Base-by-base conservation (phyloP, 2,888 invertebrate species). In the Tachina grossa region DNA sequence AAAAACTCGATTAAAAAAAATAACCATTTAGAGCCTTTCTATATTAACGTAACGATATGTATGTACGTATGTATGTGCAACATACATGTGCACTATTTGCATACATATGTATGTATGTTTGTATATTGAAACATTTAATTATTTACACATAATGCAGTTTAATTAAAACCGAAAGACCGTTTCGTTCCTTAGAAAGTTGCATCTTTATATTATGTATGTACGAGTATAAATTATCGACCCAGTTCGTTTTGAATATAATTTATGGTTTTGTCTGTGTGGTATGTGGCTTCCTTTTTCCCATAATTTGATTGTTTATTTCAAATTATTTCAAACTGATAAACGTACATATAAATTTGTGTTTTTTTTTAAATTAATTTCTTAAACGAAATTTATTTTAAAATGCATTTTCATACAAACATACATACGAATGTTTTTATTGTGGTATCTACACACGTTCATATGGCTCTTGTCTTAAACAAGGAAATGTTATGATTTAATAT, bases 381-480 rank as follows among this genome's bases (percentile, higher is more conserved):
- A 47, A 45, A 63, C 14, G 14, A 47, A 47, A 65, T 47, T 47
- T 47, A 59, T 14, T n/a, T 59, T 59, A 14, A 57, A 22, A 49
- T 49, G 49, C 14, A 49, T 49, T n/a, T 49, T 10, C n/a, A 49
- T 49, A 65, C n/a, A 39, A 3, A 53, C 11, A 19, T 4, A 53
- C 19, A 16, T 16, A 68, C 6, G 6, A 31, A 31, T 31, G 31
- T 31, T 31, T 31, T 31, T 6, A 31, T 6, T 31, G 31, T 6
- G 31, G 13, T 43, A 10, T 65, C 39, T 72, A 5, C n/a, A n/a
- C n/a, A n/a, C 19, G 22, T 43, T 43, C 77, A 43, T 51, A 45
- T 71, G 79, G 55, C 14, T 81, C 47, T 61, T 81, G 59, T 47
- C 81, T 76, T 80, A 47, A 51, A 84, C 77, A 84, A 81, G 81